These are phyloP conservation scores for Cerastoderma edule DNA, from an alignment of 2,888 invertebrate genomes.

Conservation along the genomic window DNA sequence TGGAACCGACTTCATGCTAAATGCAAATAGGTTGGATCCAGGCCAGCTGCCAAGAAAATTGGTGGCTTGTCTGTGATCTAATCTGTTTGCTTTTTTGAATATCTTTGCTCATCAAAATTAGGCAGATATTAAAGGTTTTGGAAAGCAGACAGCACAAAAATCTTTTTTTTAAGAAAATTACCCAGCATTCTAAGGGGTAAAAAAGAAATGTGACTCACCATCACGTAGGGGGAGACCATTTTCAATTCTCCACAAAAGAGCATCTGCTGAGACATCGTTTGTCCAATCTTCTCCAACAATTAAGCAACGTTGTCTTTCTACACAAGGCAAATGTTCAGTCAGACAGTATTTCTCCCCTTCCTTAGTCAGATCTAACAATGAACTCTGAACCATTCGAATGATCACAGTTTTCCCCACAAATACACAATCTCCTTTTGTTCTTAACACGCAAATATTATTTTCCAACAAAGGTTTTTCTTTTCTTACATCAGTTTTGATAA, in stretches of 20 bases:
- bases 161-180: no score
- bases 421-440: background rate
- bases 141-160: no score
- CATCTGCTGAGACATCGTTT: slow-evolving; percentile 31
- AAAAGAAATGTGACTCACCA: no score
- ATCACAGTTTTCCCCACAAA: background rate
- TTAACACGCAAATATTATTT: background rate
- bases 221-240: slow-evolving; percentile 21
- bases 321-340: background rate
- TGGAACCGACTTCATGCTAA: no score
- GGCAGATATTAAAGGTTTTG: no score
- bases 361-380: background rate
- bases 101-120: no score
- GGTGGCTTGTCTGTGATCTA: no score
- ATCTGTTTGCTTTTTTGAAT: no score
- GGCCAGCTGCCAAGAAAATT: no score
- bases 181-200: no score
- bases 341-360: background rate
- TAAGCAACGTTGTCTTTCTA: background rate
- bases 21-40: no score
- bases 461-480: background rate
- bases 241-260: slow-evolving; percentile 44
- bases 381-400: slow-evolving; percentile 8
- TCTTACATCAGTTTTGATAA: background rate
- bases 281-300: slow-evolving; percentile 20